A percentile compares a stretch with the other conserved stretches of the same genome.
Evolutionary conservation across 2,888 invertebrate species (phyloP).

Genomic region (Congeria kusceri): DNA sequence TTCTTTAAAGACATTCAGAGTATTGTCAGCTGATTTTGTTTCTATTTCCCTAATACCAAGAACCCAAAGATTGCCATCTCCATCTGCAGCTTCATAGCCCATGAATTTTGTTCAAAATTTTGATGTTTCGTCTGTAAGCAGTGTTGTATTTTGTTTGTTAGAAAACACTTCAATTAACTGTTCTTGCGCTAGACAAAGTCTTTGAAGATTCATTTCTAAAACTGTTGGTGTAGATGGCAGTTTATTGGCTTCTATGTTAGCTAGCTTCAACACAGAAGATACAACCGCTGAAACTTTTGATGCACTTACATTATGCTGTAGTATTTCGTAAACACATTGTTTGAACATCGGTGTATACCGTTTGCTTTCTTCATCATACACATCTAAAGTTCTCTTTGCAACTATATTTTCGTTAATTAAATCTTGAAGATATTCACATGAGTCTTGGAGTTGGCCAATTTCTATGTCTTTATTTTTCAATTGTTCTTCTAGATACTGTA

Average conservation of each 20-base stretch:
- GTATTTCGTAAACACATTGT: conserved; percentile 26
- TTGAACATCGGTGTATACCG: conserved; percentile 14
- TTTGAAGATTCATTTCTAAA: conserved; percentile 37
- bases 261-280: conserved; percentile 28
- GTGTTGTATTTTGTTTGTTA: conserved; percentile 19
- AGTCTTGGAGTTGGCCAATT: no score
- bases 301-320: conserved; percentile 16
- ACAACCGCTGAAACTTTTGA: conserved; percentile 35
- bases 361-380: conserved; percentile 20
- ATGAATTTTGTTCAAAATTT: conserved; percentile 43
- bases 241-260: conserved; percentile 23
- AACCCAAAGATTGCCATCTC: conserved; percentile 44
- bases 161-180: conserved; percentile 38
- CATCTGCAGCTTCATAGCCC: conserved; percentile 56
- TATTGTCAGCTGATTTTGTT: conserved; percentile 30
- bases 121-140: conserved; percentile 45
- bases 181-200: conserved; percentile 24
- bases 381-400: not conserved
- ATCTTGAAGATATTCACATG: no score
- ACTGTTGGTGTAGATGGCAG: conserved; percentile 46
- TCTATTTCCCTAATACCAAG: conserved; percentile 54
- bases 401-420: no score
- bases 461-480: no score
- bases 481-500: no score
- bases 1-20: conserved; percentile 28